Evolutionary conservation across 2,113 vertebrate genomes (phyloP).

Genomic region (Gulo gulo): DNA sequence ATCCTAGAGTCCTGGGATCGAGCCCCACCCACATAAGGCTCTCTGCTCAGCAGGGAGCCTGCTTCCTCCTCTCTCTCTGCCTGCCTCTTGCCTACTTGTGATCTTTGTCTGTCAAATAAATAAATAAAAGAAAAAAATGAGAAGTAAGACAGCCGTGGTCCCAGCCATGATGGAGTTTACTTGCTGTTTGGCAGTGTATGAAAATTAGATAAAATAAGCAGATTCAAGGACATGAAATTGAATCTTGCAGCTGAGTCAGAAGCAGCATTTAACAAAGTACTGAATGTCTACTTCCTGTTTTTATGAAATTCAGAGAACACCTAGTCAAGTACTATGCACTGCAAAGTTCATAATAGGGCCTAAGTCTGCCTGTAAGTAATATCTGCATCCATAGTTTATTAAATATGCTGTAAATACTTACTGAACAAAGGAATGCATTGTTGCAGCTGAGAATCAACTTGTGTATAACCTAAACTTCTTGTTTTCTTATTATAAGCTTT

Average conservation of each 20-base stretch:
- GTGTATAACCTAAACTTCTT: background rate
- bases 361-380: background rate
- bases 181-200: background rate
- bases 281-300: background rate
- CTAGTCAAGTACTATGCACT: background rate
- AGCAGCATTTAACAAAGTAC: background rate
- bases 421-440: background rate
- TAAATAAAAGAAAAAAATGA: too few species aligned
- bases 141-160: background rate
- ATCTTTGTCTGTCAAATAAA: too few species aligned
- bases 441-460: background rate
- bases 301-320: background rate
- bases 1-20: too few species aligned
- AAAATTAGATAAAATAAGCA: background rate
- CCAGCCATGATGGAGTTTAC: background rate
- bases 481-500: background rate
- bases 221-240: background rate
- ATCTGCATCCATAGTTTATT: background rate
- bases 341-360: background rate
- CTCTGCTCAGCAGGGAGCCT: too few species aligned
- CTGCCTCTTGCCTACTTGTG: too few species aligned
- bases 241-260: background rate
- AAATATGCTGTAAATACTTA: background rate
- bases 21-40: too few species aligned
- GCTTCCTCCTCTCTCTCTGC: too few species aligned